A percentile compares a stretch with the other conserved stretches of the same genome.
These are phyloP conservation scores for Scaptomyza hsui DNA, from an alignment of 1,140 invertebrate species.

Conservation along the genomic window DNA sequence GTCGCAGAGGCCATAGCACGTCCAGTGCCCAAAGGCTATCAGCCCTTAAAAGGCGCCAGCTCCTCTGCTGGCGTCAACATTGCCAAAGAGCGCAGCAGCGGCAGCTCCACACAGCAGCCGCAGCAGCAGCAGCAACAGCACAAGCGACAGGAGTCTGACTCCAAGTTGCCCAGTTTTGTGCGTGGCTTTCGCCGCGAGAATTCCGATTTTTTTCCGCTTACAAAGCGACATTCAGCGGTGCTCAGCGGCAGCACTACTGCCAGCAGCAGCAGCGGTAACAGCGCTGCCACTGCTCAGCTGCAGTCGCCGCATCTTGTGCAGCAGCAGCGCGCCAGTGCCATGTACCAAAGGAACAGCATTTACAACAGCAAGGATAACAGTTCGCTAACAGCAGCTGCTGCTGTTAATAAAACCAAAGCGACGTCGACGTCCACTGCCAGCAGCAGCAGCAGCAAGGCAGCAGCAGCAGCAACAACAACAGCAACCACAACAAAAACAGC, in stretches of 20 bases:
- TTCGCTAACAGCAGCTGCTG: slow-evolving; percentile 19
- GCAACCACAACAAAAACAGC: slow-evolving; percentile 16
- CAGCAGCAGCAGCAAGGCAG: slow-evolving; percentile 13
- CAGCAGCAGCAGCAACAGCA: slow-evolving; percentile 72
- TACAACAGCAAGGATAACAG: slow-evolving; percentile 54
- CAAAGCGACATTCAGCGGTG: slow-evolving; percentile 90
- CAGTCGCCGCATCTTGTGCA: slow-evolving; percentile 68
- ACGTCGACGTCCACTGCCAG: slow-evolving; percentile 23
- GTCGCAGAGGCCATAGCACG: slow-evolving; percentile 68
- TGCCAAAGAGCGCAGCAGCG: slow-evolving; percentile 59
- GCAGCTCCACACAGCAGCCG: slow-evolving; percentile 18
- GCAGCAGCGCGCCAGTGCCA: slow-evolving; percentile 86
- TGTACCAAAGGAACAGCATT: slow-evolving; percentile 88
- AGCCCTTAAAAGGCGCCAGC: slow-evolving; percentile 65
- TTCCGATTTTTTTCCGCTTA: slow-evolving; percentile 90
- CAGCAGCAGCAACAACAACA: slow-evolving; percentile 29
- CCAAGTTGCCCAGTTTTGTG: slow-evolving; percentile 88
- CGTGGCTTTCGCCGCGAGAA: slow-evolving; percentile 92
- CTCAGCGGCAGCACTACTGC: slow-evolving; percentile 83
- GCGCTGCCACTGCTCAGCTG: slow-evolving; percentile 79
- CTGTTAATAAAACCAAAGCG: slow-evolving; percentile 22
- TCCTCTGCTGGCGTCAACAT: slow-evolving; percentile 43
- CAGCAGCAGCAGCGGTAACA: slow-evolving; percentile 83
- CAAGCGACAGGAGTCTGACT: slow-evolving; percentile 88
- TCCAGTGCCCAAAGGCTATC: slow-evolving; percentile 75